Base-by-base conservation (phyloP, 2,797 vertebrate genomes). In the Labeo calbasu region DNA sequence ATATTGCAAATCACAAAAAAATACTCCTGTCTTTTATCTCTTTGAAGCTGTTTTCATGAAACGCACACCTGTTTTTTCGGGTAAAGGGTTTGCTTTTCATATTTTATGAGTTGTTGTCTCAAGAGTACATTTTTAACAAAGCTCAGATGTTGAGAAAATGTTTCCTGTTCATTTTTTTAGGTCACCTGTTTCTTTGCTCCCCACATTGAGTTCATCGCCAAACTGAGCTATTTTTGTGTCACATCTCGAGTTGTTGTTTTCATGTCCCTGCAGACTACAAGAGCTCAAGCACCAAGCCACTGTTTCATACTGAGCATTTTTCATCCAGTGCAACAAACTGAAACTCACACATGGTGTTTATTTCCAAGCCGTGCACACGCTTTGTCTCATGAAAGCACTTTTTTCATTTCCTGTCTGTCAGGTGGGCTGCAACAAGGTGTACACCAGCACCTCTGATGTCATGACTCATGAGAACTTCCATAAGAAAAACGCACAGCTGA, bases 401-500 rank as follows among this genome's bases (percentile, higher is more conserved):
- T 50, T 73, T 23, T 79, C 75, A 82, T 66, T 81, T 76, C 90
- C 57, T 82, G 79, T 86, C 90, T 79, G 88, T 57, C 92, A 99
- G 98, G 97, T 99, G 95, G 98, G 98, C 50, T 99, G 98, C 90
- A 99, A 98, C 94, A 99, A 99, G 94, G 98, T 99, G 91, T 99
- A 99, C 85, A 99, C 98, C 2, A 99, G 98, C 93, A 99, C 98
- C 36, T 99, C 98, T 0, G 98, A 99, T 0, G 98, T 99, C 90
- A 99, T 99, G 98, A 99, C 98, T 87, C 98, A 99, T 0, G 98
- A 99, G 92, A 99, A 99, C 95, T 99, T 99, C 91, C 98, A 99
- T 91, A 99, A 99, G 94, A 99, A 99, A 94, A 99, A 99, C 25
- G 98, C 98, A 0, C 98, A 99, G 95, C 96, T 99, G 90, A 99